These are phyloP conservation scores for Drosophila fungiperda DNA, from an alignment of 2,888 invertebrate species.

Conservation along the genomic window DNA sequence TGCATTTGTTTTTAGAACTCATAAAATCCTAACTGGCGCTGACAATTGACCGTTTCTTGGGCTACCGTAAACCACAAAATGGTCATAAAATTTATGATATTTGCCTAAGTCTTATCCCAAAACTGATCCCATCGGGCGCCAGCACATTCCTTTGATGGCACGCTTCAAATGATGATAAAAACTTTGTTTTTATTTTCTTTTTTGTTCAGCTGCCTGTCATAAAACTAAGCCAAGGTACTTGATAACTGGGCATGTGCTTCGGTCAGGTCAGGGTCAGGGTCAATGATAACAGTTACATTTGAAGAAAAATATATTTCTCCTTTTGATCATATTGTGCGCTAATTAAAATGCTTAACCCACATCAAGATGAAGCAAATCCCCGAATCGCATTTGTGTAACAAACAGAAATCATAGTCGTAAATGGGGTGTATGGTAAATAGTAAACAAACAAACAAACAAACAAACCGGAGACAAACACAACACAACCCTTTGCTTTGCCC, in stretches of 20 bases:
- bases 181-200: not conserved
- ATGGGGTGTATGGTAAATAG: constrained; percentile 50
- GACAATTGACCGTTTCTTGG: constrained; percentile 23
- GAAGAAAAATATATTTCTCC: constrained; percentile 4
- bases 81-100: constrained; percentile 50
- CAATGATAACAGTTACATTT: constrained; percentile 38
- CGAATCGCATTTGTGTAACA: constrained; percentile 24
- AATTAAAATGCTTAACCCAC: constrained; percentile 81
- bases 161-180: constrained; percentile 54
- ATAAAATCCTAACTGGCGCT: constrained; percentile 21
- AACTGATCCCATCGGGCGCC: constrained; percentile 34
- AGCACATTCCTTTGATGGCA: constrained; percentile 38
- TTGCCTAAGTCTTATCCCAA: constrained; percentile 15
- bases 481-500: constrained; percentile 38
- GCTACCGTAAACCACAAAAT: constrained; percentile 59
- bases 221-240: constrained; percentile 40
- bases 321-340: constrained; percentile 57
- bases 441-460: constrained; percentile 55
- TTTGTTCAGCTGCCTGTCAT: constrained; percentile 42
- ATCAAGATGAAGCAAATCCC: constrained; percentile 67
- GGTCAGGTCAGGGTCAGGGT: constrained; percentile 22
- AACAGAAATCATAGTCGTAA: constrained; percentile 22
- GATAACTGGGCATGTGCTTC: constrained; percentile 13
- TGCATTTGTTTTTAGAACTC: constrained; percentile 35
- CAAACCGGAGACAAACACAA: constrained; percentile 10